Conservation (phyloP, 1,140 invertebrate species). For the Venustaconcha ellipsiformis region DNA sequence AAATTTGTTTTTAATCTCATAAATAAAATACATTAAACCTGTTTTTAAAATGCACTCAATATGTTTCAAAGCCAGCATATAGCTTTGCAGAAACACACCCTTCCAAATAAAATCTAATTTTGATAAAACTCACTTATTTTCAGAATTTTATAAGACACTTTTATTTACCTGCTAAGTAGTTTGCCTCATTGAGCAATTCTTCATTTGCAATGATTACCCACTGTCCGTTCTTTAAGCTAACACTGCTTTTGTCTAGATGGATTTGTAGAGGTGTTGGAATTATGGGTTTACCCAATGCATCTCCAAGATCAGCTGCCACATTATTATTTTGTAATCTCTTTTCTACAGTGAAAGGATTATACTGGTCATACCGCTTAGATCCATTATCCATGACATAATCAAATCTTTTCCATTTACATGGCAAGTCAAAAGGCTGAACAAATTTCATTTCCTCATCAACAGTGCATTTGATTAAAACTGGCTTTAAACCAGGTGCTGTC, state of each 20-base stretch:
- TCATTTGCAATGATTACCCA: conserved; percentile 16
- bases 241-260: conserved; percentile 1
- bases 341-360: conserved; percentile 51
- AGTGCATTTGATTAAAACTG: conserved; percentile 46
- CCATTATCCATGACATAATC: conserved; percentile 42
- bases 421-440: conserved; percentile 49
- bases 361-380: conserved; percentile 41
- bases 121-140: too few relatives aligned
- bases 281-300: conserved; percentile 16
- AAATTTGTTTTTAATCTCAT: too few relatives aligned
- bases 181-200: conserved; percentile 14
- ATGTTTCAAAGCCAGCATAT: too few relatives aligned
- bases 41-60: too few relatives aligned
- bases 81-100: too few relatives aligned
- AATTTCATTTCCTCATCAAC: conserved; percentile 52
- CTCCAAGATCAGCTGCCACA: conserved; percentile 23
- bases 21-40: too few relatives aligned
- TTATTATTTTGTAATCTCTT: conserved; percentile 28
- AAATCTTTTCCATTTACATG: conserved; percentile 51
- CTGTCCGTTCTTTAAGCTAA: conserved; percentile 2
- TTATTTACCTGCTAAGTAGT: conserved; percentile 13
- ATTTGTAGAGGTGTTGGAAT: conserved; percentile 43
- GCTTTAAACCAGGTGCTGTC: conserved; percentile 26
- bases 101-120: too few relatives aligned
- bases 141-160: too few relatives aligned